phyloP scores from a whole-genome alignment of 1,140 invertebrate species.

The Chrysopa pallens region DNA sequence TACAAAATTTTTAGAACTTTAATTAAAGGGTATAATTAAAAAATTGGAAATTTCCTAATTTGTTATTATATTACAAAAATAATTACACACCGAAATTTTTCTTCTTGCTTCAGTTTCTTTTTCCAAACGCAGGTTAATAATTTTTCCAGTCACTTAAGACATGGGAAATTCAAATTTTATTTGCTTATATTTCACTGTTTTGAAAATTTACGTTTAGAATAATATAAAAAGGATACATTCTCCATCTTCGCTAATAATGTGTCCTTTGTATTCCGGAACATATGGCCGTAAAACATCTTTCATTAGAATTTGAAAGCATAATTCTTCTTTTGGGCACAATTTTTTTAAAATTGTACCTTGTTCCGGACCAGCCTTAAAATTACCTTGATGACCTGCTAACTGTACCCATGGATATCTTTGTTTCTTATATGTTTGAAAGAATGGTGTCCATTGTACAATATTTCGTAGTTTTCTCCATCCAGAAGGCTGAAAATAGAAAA shows the following conservation, averaged over 20 bases:
- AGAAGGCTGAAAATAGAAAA: conserved; percentile 44
- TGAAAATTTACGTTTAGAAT: too few relatives aligned
- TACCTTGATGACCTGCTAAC: conserved; percentile 81
- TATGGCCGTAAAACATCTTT: conserved; percentile 70
- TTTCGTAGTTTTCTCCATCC: conserved; percentile 85
- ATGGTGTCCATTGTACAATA: conserved; percentile 89
- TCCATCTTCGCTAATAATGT: conserved; percentile 56
- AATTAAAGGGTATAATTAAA: too few relatives aligned
- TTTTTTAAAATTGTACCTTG: conserved; percentile 90
- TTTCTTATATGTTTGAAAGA: conserved; percentile 92
- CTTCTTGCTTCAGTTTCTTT: too few relatives aligned
- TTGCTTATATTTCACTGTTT: too few relatives aligned
- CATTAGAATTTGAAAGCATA: conserved; percentile 73
- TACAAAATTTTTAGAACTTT: too few relatives aligned
- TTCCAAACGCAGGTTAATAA: too few relatives aligned
- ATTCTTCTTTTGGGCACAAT: conserved; percentile 72
- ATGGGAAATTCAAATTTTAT: too few relatives aligned
- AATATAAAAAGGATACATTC: conserved; percentile 49
- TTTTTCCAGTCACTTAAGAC: too few relatives aligned
- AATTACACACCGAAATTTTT: too few relatives aligned
- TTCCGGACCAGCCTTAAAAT: conserved; percentile 82
- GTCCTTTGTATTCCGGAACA: conserved; percentile 81
- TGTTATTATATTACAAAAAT: too few relatives aligned
- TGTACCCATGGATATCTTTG: conserved; percentile 93
- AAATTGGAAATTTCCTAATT: too few relatives aligned